These are phyloP conservation scores for Copsychus sechellarum DNA, from an alignment of 2,113 vertebrate genomes.

Conservation along the genomic window DNA sequence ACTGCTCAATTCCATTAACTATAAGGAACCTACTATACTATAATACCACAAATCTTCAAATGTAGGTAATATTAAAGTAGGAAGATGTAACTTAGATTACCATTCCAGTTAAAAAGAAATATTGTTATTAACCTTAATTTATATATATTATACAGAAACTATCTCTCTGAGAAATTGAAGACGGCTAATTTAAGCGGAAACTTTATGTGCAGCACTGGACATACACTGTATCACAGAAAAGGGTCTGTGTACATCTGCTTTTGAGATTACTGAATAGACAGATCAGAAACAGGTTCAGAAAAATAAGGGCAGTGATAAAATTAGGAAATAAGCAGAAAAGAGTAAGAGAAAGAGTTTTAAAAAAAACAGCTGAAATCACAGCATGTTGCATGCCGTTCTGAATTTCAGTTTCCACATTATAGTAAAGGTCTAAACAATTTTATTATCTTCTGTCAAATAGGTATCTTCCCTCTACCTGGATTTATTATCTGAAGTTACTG, in stretches of 20 bases:
- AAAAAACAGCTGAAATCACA: not conserved
- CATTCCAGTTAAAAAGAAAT: not conserved
- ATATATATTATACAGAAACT: not conserved
- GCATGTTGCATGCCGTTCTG: not conserved
- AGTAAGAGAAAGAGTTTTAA: not conserved
- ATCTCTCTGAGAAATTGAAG: not conserved
- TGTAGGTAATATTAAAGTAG: not conserved
- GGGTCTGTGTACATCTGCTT: not conserved
- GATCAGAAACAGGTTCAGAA: not conserved
- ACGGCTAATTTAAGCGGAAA: not conserved
- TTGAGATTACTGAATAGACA: not conserved
- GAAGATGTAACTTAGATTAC: not conserved
- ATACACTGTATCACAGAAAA: not conserved
- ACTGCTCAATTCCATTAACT: not conserved
- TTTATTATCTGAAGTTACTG: not conserved
- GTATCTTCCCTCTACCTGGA: not conserved
- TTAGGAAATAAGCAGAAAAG: not conserved
- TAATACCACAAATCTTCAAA: not conserved
- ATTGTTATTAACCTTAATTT: not conserved
- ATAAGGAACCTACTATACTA: not conserved
- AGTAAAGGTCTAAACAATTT: not conserved
- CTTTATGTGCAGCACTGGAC: not conserved
- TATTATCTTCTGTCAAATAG: not conserved
- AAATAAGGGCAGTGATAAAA: not conserved
- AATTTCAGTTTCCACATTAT: not conserved